Evolutionary conservation across 2,888 invertebrate genomes (phyloP), one percentile per base, ranked within the genome.

Genomic region (Drosophila percnosoma): DNA sequence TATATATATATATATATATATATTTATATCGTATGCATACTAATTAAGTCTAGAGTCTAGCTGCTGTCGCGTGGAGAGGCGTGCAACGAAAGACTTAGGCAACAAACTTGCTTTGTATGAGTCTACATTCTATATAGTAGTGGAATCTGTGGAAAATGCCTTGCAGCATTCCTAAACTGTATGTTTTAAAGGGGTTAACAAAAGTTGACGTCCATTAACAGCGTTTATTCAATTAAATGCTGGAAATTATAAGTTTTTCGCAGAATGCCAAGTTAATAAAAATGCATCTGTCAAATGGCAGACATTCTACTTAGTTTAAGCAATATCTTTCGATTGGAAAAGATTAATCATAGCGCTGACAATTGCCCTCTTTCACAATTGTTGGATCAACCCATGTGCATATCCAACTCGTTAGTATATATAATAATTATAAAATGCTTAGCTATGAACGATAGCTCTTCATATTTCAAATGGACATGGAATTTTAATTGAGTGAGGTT

Each of bases 21-120:
- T 31, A 13, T 21, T n/a, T 36, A 5, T 45, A 31, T 38, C 45
- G 66, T 54, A 52, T 75, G 54, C 63, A 76, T 64, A 62, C 55
- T 53, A 75, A 69, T 80, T 48, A 55, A 55, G 54, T 21, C 27
- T 11, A 24, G 21, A 49, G n/a, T 52, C 8, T 10, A 42, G n/a
- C 48, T 18, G 64, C 52, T 53, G 49, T 27, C 68, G 15, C 31
- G 40, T 24, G 57, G 42, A 42, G 36, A 53, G 36, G 45, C 53
- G 24, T 18, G n/a, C 24, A 80, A 78, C 83, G 75, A 84, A 91
- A 83, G 86, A 91, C 89, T 91, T 85, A 83, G 72, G 78, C 80
- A 84, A 80, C 82, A 64, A 91, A 90, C 91, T 83, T 80, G 83
- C 62, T 55, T 42, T 48, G 42, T 24, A 11, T 31, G 31, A 18